Percentiles rank a stretch among this genome's conserved stretches.
These are phyloP conservation scores for Hirundo rustica DNA, from an alignment of 2,797 vertebrate genomes.

Conservation along the genomic window DNA sequence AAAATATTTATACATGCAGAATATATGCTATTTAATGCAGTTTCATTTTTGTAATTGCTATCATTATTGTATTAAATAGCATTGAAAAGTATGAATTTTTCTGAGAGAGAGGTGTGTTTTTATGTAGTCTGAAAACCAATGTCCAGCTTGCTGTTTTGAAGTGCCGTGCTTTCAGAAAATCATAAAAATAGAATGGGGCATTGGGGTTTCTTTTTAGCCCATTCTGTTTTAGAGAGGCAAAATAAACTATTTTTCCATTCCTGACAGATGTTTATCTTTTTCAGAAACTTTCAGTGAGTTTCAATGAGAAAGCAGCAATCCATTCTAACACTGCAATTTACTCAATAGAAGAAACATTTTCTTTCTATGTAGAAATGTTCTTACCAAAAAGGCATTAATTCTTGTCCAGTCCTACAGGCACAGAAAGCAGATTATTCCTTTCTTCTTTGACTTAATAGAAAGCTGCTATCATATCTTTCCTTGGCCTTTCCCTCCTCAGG, in stretches of 20 bases:
- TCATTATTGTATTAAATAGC: background rate
- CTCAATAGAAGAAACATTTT: background rate
- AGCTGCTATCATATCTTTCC: slow-evolving; percentile 11
- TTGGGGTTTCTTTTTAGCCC: background rate
- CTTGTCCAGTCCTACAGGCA: background rate
- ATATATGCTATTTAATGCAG: background rate
- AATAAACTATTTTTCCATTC: background rate
- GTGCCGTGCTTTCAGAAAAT: background rate
- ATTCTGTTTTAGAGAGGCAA: background rate
- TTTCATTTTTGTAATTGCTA: background rate
- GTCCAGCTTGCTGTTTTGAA: background rate
- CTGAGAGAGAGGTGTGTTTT: background rate
- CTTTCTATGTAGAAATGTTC: background rate
- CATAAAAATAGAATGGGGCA: background rate
- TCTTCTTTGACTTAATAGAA: slow-evolving; percentile 17
- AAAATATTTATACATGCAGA: background rate
- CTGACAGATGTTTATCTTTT: slow-evolving; percentile 1
- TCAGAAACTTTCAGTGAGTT: background rate
- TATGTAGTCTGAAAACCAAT: background rate
- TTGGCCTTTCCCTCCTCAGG: slow-evolving; percentile 12
- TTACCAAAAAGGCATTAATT: slow-evolving; percentile 20
- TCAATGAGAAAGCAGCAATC: slow-evolving; percentile 4
- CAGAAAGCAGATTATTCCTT: background rate
- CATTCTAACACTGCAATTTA: background rate
- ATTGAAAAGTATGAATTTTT: background rate